Evolutionary conservation across 1,140 invertebrate genomes (phyloP), one percentile per base, ranked within the genome.

Genomic region (Gryllus bimaculatus): DNA sequence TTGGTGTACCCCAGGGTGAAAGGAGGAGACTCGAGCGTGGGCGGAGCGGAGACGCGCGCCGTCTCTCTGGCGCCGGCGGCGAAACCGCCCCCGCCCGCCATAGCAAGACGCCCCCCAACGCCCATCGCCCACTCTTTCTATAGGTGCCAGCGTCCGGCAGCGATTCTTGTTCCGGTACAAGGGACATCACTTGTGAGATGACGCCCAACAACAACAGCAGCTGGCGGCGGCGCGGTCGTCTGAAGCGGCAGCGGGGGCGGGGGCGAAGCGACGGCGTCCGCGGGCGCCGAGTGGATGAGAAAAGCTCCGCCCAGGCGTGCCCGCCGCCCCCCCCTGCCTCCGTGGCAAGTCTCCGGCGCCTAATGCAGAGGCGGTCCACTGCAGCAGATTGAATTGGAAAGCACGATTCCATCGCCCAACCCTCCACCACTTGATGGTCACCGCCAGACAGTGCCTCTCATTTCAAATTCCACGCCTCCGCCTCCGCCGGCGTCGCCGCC

Each of bases 81-180:
- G 26, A 39, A 39, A 39, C 26, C 26, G 26, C 26, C 26, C 26
- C 26, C 26, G 26, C 26, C 26, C 26, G 26, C 26, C 26, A 5
- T 5, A 39, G 26, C 26, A 39, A 39, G 26, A 39, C 26, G 26
- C 26, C 26, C 26, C 1, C 26, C 26, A 39, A 39, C 26, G 26
- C 26, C 26, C 18, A 18, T 13, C 54, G 54, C 54, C 10, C 18
- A 66, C 54, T 66, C 54, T 66, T 66, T 66, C 54, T 66, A 18
- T 66, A 66, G 54, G 18, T 66, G 54, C 10, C 54, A 18, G 54
- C 54, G 54, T 13, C 18, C 18, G 54, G 54, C 54, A 18, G 54
- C 54, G 54, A 66, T 66, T 66, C 54, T 66, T 66, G 54, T 66
- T 66, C 54, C 54, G 54, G 54, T 66, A 66, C 54, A 66, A 66